Conservation (phyloP, 2,888 invertebrate genomes). For the Amphiduros pacificus region DNA sequence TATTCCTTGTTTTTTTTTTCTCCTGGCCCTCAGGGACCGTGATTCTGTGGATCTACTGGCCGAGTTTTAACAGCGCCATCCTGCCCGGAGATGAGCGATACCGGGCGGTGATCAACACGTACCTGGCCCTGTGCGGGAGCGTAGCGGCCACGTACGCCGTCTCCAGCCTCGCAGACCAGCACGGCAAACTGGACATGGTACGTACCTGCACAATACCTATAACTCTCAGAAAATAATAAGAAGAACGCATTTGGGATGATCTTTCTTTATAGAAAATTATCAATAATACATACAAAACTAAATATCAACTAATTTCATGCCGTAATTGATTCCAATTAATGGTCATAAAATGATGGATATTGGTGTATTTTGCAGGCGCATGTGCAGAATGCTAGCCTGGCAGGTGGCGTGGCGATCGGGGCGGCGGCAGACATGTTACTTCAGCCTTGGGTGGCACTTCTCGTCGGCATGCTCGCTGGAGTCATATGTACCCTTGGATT, state of each 20-base stretch:
- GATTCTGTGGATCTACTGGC: constrained; percentile 96
- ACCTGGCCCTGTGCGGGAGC: constrained; percentile 80
- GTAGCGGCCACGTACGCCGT: constrained; percentile 81
- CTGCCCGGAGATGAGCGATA: constrained; percentile 74
- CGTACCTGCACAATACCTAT: constrained; percentile 3
- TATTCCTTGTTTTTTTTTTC: no score
- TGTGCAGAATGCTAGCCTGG: constrained; percentile 89
- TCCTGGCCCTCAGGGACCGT: constrained; percentile 72
- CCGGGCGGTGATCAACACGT: constrained; percentile 90
- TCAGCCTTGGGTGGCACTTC: constrained; percentile 79
- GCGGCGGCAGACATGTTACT: constrained; percentile 80
- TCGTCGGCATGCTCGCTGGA: constrained; percentile 79
- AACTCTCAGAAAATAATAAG: neutral
- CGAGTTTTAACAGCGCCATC: constrained; percentile 86
- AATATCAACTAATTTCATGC: no score
- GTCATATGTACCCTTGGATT: constrained; percentile 81
- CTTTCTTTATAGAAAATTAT: neutral
- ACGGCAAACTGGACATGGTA: constrained; percentile 52
- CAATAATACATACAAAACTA: no score
- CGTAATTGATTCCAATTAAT: neutral
- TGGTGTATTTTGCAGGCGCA: constrained; percentile 66
- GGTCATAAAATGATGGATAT: neutral
- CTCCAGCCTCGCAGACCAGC: constrained; percentile 69
- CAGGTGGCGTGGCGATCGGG: constrained; percentile 91
- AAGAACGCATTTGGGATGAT: neutral